Base-by-base conservation (phyloP, 2,113 vertebrate species). In the Varanus salvator region DNA sequence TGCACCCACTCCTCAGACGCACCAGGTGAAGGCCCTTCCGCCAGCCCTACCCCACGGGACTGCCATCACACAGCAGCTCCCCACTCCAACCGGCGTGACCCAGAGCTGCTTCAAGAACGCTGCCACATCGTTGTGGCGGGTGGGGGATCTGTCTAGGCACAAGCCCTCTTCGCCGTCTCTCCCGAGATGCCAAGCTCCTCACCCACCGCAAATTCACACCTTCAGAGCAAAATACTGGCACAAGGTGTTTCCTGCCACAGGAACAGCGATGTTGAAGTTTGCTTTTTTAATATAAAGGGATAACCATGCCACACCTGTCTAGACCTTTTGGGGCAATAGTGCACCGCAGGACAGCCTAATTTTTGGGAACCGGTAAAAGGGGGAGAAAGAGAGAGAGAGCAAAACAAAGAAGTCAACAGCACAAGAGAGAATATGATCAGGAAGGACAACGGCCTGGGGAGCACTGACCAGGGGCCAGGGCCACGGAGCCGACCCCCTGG, bases 381-480 rank as follows among this genome's bases (percentile, higher is more conserved):
- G 81, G 80, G 64, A 76, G n/a, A 81, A 84, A 66, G 17, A 17
- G 0, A 44, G 15, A 80, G 23, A 34, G 3, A 31, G 52, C 3
- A 6, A 0, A 60, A 64, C 25, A 74, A 17, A 7, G 54, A 74
- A 52, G 8, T 23, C 6, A 71, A 77, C 84, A 17, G 72, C 52
- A 75, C 84, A 44, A 75, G 44, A 48, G 84, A 50, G 71, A 87
- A 90, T 86, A 90, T 90, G 88, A 80, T 87, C 84, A 85, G 88
- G 85, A 88, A 92, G 92, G 93, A 90, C 86, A 48, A 87, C 75
- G 91, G 87, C 60, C 19, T 2, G n/a, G 31, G 27, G 80, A 50
- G 83, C 83, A 64, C 23, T 86, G 17, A 5, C 48, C 0, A 0
- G 23, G 6, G 60, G 60, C 12, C 11, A 2, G 3, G 14, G 31